A percentile compares a stretch with the other conserved stretches of the same genome.
phyloP scores from a whole-genome alignment of 2,888 invertebrate genomes.

The Anticlea derivata region DNA sequence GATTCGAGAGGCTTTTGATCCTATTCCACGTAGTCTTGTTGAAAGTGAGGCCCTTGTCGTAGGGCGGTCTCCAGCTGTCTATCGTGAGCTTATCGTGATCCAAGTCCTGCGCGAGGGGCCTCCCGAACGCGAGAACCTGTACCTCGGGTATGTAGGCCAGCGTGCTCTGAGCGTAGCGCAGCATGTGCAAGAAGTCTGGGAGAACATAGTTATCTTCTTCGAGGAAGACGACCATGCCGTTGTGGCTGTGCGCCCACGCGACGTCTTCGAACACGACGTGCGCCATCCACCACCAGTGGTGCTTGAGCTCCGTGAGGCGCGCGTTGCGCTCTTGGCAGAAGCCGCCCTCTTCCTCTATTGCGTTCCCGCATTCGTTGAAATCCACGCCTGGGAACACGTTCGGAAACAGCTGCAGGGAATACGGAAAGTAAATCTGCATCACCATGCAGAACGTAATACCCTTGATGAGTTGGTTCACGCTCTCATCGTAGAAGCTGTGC shows the following conservation, averaged over 20 bases:
- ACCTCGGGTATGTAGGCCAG: conserved; percentile 90
- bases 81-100: conserved; percentile 45
- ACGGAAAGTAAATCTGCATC: conserved; percentile 59
- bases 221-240: conserved; percentile 88
- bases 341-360: neutral
- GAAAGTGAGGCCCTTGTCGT: conserved; percentile 52
- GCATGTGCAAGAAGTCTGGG: conserved; percentile 82
- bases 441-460: conserved; percentile 55
- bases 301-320: conserved; percentile 89
- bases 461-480: conserved; percentile 43
- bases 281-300: conserved; percentile 82
- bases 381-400: conserved; percentile 49
- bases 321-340: conserved; percentile 52
- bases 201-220: conserved; percentile 63
- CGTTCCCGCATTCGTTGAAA: conserved; percentile 35
- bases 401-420: conserved; percentile 54
- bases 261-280: conserved; percentile 82
- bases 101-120: conserved; percentile 66
- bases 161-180: conserved; percentile 89
- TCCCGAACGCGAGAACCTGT: conserved; percentile 87
- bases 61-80: conserved; percentile 54
- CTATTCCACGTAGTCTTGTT: conserved; percentile 51
- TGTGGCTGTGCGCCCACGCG: conserved; percentile 76
- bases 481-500: conserved; percentile 50
- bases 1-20: conserved; percentile 35